Evolutionary conservation across 2,113 vertebrate genomes (phyloP).

Genomic region (Neomonachus schauinslandi): DNA sequence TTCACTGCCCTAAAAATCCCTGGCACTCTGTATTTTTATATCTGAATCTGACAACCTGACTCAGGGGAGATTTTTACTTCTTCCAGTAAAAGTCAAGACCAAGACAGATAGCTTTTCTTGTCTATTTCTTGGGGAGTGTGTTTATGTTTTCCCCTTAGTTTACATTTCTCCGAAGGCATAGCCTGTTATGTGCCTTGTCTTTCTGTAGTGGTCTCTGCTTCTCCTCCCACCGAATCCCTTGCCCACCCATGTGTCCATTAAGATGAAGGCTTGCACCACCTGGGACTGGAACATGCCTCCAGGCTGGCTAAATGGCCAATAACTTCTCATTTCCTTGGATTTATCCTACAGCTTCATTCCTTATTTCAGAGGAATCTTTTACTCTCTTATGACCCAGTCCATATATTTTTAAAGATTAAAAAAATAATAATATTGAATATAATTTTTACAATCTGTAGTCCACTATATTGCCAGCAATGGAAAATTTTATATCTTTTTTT

Average conservation of each 20-base stretch:
- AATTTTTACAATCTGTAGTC: background rate
- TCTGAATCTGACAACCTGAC: background rate
- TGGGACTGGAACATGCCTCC: background rate
- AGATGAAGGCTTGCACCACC: background rate
- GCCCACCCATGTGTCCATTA: too few relatives aligned
- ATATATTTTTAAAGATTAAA: background rate
- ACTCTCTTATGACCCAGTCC: background rate
- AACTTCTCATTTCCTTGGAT: background rate
- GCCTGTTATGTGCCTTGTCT: background rate
- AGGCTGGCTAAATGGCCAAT: background rate
- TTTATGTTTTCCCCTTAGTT: background rate
- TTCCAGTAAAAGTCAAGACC: background rate
- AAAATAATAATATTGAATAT: background rate
- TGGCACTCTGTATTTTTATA: background rate
- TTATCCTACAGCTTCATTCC: background rate
- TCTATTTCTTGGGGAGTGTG: background rate
- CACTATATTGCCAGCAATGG: background rate
- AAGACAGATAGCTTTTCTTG: background rate
- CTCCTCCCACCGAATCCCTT: background rate
- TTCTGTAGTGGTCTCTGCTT: background rate
- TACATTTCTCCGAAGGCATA: background rate
- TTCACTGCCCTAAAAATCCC: background rate
- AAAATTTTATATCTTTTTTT: background rate
- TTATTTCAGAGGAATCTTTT: background rate
- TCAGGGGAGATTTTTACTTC: background rate